Conservation (phyloP, 2,113 vertebrate genomes). For the Elephas maximus region DNA sequence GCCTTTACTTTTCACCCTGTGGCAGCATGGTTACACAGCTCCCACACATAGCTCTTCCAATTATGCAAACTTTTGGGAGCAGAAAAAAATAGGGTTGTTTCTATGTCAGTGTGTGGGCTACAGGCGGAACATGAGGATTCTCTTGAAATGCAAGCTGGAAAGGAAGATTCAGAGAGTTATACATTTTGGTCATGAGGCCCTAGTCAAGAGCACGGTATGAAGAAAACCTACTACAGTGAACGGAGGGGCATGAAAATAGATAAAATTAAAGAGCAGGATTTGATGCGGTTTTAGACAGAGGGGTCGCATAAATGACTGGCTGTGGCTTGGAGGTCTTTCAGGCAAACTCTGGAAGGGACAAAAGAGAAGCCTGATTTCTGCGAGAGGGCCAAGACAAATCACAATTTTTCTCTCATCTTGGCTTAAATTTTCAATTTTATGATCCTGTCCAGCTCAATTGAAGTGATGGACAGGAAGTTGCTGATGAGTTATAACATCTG, state of each 20-base stretch:
- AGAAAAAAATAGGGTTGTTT: conserved; percentile 75
- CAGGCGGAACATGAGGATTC: conserved; percentile 49
- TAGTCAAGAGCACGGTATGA: neutral
- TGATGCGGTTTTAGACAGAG: neutral
- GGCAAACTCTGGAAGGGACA: neutral
- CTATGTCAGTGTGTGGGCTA: conserved; percentile 70
- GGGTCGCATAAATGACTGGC: neutral
- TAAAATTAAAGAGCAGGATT: neutral
- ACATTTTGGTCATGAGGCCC: neutral
- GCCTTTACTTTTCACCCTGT: conserved; percentile 5
- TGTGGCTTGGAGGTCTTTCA: neutral
- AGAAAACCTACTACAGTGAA: neutral
- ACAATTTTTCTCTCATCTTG: conserved; percentile 1
- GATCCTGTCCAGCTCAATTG: neutral
- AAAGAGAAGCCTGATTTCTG: neutral
- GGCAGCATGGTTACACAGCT: neutral
- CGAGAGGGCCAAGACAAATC: neutral
- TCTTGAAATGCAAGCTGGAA: conserved; percentile 32
- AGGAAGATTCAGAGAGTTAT: neutral
- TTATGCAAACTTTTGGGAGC: conserved; percentile 50
- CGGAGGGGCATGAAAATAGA: neutral
- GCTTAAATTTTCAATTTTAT: conserved; percentile 23
- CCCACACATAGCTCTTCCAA: conserved; percentile 68
- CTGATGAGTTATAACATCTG: neutral
- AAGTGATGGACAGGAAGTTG: neutral